Evolutionary conservation across 2,113 vertebrate genomes (phyloP), one percentile per base, ranked within the genome.

Genomic region (Sterna hirundo): DNA sequence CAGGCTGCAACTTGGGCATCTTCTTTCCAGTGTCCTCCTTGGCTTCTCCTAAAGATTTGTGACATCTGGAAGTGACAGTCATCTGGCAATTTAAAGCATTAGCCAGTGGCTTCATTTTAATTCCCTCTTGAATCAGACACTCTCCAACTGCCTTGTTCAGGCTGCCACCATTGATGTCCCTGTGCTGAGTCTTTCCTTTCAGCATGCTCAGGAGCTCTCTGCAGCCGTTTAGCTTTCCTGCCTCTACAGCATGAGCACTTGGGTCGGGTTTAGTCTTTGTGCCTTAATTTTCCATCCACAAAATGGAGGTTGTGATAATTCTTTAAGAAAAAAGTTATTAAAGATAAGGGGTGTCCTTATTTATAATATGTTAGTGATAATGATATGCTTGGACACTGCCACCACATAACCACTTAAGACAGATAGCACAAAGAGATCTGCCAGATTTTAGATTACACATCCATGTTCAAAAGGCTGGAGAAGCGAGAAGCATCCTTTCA

Each of bases 361-460:
- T 80, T 79, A 88, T 49, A 66, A 36, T 81, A 47, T 3, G 2
- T 58, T 86, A 78, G n/a, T 0, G 0, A 32, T 78, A 14, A 75
- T 71, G 44, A 88, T 26, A 60, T 62, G 17, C 21, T 17, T 58
- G 47, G 77, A 71, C 49, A 30, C 40, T 71, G 46, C 86, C 52
- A 51, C 36, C 2, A 4, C 16, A 15, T 83, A 90, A 80, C 34
- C 54, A 51, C 76, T 65, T 95, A 46, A 89, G 60, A 68, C 25
- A 86, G 49, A 78, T 25, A 55, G 26, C 66, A 92, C 90, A 82
- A 93, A 94, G 83, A 55, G 14, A 51, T 90, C 36, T 65, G 40
- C 15, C 61, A 52, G 69, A 55, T 88, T 95, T 92, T 88, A 78
- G 52, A 82, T 86, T 93, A 78, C 36, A 92, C 86, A 68, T 69